Evolutionary conservation across 2,888 invertebrate genomes (phyloP).

Genomic region (Gastracanthus pulcherrimus): DNA sequence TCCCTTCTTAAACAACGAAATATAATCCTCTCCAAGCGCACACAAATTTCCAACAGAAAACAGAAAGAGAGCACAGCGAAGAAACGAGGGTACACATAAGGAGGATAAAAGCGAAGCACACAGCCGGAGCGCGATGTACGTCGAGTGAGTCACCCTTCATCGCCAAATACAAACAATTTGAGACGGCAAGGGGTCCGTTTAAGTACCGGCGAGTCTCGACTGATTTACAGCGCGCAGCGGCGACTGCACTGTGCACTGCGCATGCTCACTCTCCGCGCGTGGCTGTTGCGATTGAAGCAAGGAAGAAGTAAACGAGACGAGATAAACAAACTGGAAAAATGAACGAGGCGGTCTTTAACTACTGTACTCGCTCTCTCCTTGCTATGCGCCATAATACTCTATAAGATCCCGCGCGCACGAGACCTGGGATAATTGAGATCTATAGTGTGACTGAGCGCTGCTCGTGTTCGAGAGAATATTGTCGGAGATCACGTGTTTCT

Average conservation of each 20-base stretch:
- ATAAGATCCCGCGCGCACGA: not conserved
- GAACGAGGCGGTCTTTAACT: not conserved
- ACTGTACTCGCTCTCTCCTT: not conserved
- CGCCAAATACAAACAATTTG: constrained; percentile 50
- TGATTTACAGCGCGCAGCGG: constrained; percentile 35
- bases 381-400: not conserved
- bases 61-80: not conserved
- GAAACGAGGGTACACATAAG: too few species aligned
- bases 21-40: not conserved
- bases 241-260: not conserved
- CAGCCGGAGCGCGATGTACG: not conserved
- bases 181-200: constrained; percentile 30
- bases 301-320: not conserved
- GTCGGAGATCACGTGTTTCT: not conserved
- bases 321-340: constrained; percentile 31
- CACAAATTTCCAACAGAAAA: not conserved
- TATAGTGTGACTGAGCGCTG: not conserved
- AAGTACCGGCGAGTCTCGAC: constrained; percentile 47
- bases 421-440: constrained; percentile 1
- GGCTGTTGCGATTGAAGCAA: not conserved
- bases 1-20: not conserved
- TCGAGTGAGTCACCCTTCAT: constrained; percentile 38
- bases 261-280: not conserved
- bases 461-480: not conserved
- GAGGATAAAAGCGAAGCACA: not conserved